Evolutionary conservation across 1,140 invertebrate species (phyloP).

Genomic region (Palaemon carinicauda): DNA sequence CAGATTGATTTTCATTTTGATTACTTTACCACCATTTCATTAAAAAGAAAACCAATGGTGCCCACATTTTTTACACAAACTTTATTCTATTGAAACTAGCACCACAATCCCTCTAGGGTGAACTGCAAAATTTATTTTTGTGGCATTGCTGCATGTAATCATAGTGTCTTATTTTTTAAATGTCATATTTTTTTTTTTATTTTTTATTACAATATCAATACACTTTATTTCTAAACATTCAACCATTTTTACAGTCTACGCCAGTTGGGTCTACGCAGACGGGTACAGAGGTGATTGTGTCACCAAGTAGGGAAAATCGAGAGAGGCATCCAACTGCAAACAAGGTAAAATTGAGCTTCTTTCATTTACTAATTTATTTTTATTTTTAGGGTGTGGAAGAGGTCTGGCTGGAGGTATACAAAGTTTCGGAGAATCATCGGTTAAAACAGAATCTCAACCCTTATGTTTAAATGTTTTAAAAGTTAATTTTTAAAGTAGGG

Average conservation of each 20-base stretch:
- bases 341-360: constrained; percentile 40
- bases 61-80: too few species aligned
- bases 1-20: too few species aligned
- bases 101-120: background rate
- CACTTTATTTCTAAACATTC: background rate
- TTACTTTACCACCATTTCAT: too few species aligned
- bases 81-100: too few species aligned
- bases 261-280: constrained; percentile 86
- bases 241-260: constrained; percentile 76
- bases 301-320: constrained; percentile 71
- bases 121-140: background rate
- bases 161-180: background rate
- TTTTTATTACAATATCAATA: background rate
- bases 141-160: background rate
- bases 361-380: background rate
- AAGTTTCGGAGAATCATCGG: background rate
- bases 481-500: constrained; percentile 7
- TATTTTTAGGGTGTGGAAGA: background rate
- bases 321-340: constrained; percentile 58
- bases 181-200: too few species aligned
- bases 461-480: too few species aligned
- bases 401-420: background rate
- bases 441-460: too few species aligned
- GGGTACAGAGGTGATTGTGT: constrained; percentile 87
- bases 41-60: too few species aligned